These are phyloP conservation scores for Istiophorus platypterus DNA, from an alignment of 2,113 vertebrate genomes.

Conservation along the genomic window DNA sequence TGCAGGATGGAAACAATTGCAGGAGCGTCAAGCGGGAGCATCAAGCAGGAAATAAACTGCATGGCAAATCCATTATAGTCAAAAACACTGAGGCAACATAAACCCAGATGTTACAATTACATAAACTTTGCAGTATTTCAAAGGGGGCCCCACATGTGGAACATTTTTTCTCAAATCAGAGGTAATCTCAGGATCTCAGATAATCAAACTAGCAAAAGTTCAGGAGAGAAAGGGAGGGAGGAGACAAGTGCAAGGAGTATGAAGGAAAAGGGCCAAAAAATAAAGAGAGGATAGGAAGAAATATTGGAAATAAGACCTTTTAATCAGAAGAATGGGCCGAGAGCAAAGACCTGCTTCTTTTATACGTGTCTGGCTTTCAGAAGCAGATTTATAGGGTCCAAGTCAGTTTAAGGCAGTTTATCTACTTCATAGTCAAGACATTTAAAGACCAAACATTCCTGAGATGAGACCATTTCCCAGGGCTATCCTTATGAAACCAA, in stretches of 20 bases:
- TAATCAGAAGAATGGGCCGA: neutral
- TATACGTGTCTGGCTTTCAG: neutral
- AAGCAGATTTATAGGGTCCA: neutral
- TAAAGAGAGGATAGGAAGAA: neutral
- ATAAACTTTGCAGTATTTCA: slow-evolving; percentile 65
- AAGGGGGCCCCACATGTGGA: slow-evolving; percentile 67
- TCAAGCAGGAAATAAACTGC: slow-evolving; percentile 31
- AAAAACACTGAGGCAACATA: slow-evolving; percentile 53
- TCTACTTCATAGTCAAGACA: slow-evolving; percentile 45
- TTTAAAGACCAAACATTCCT: slow-evolving; percentile 46
- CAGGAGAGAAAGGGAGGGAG: neutral
- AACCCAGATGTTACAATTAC: slow-evolving; percentile 77
- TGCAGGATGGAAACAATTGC: slow-evolving; percentile 21
- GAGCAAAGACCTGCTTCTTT: neutral
- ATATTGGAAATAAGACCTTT: neutral
- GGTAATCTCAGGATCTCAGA: slow-evolving; percentile 46
- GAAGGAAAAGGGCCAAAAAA: neutral
- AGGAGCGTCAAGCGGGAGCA: slow-evolving; percentile 7
- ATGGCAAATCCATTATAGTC: slow-evolving; percentile 67
- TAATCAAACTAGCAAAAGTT: slow-evolving; percentile 27
- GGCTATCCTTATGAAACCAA: slow-evolving; percentile 29
- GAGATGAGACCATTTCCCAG: slow-evolving; percentile 50
- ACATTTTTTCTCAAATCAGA: slow-evolving; percentile 53
- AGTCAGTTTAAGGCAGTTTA: neutral
- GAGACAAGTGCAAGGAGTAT: neutral